Evolutionary conservation across 2,888 invertebrate species (phyloP), one percentile per base, ranked within the genome.

Genomic region (Caenorhabditis becei): DNA sequence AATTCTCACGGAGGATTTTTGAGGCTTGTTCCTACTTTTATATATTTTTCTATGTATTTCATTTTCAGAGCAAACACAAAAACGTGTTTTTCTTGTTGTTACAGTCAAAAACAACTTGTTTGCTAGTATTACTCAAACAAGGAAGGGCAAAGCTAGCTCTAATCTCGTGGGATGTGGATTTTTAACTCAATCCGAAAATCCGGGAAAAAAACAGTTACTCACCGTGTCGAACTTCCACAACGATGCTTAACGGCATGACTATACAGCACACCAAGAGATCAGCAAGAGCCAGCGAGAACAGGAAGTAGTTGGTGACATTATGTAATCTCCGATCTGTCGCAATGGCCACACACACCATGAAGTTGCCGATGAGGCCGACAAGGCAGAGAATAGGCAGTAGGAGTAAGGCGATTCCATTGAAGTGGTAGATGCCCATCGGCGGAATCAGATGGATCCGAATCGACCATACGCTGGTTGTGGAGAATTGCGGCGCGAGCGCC

Each of bases 231-330:
- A 97, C 95, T 91, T 96, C 96, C 32, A 95, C 96, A 88, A 97
- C 95, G 44, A 97, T 96, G 79, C 96, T 96, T 92, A 97, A 94
- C 3, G 97, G 97, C 97, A 97, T 97, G 72, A 97, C 97, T 91
- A 97, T 95, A 83, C 96, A 92, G 90, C 96, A 96, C 91, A 97
- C 97, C 82, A 97, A 93, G 77, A 97, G 93, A 93, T 97, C 97
- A 66, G 97, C 97, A 69, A 97, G 95, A 54, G 97, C 96, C 91
- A 97, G 92, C 24, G 97, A 97, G 89, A 97, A 93, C 82, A 97
- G 93, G 92, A 97, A 97, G 92, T 97, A 97, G 93, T 97, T 97
- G 83, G 97, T 97, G 85, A 96, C 95, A 92, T 96, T 97, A 92
- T 97, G 97, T 82, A 97, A 93, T 88, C 95, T 94, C 82, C 95